Conservation (phyloP, 2,797 vertebrate species). For the Xenentodon cancila region DNA sequence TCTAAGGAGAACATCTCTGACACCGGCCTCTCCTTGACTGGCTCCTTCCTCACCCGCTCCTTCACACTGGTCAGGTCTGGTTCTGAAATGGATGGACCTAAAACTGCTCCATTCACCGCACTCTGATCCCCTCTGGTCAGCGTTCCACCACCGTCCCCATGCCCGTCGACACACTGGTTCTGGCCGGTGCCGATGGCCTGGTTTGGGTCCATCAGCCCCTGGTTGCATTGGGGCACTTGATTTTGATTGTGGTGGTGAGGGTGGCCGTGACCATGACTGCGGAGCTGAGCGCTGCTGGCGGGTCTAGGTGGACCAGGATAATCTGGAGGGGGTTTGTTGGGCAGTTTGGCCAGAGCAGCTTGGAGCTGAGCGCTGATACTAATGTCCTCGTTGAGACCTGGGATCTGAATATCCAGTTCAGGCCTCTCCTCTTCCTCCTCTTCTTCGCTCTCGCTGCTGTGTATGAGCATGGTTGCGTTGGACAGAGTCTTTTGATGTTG, state of each 20-base stretch:
- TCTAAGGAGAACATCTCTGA: conserved; percentile 97
- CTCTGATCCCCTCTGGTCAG: conserved; percentile 87
- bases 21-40: conserved; percentile 94
- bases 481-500: conserved; percentile 95
- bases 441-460: conserved; percentile 93
- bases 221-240: conserved; percentile 60
- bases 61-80: conserved; percentile 96
- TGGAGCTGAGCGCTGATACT: conserved; percentile 92
- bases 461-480: conserved; percentile 96
- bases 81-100: conserved; percentile 95
- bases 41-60: conserved; percentile 94
- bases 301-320: conserved; percentile 92
- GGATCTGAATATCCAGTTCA: conserved; percentile 84
- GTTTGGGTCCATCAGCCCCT: conserved; percentile 70
- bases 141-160: conserved; percentile 73
- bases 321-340: conserved; percentile 95
- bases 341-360: conserved; percentile 93
- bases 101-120: conserved; percentile 83
- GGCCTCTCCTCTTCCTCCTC: conserved; percentile 86
- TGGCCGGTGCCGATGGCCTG: conserved; percentile 80
- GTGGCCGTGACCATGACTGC: conserved; percentile 62
- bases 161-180: conserved; percentile 76
- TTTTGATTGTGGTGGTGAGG: conserved; percentile 58
- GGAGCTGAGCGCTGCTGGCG: conserved; percentile 82
- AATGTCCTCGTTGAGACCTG: conserved; percentile 87